These are phyloP conservation scores for Myzus persicae DNA, from an alignment of 1,140 invertebrate species.

Conservation along the genomic window DNA sequence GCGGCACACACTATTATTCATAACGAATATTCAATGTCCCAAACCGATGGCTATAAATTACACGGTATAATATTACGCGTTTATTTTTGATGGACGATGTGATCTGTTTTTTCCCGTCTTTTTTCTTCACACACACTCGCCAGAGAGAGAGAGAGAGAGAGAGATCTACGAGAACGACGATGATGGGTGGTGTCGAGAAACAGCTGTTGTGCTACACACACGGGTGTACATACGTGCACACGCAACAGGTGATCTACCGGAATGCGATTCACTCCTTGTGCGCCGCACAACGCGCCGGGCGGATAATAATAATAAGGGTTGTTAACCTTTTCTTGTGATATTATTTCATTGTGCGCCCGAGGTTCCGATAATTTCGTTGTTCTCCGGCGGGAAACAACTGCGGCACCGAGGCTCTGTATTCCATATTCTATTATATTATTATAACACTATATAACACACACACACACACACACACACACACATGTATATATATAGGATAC, in stretches of 20 bases:
- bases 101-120: not conserved
- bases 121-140: not conserved
- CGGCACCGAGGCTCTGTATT: not conserved
- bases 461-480: too few relatives aligned
- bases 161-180: not conserved
- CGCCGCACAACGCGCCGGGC: not conserved
- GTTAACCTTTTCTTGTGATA: slow-evolving; percentile 38
- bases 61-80: not conserved
- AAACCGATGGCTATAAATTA: not conserved
- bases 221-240: not conserved
- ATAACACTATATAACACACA: not conserved
- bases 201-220: not conserved
- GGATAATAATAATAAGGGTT: slow-evolving; percentile 37
- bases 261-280: slow-evolving; percentile 36
- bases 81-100: not conserved
- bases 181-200: not conserved
- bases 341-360: not conserved
- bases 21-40: not conserved
- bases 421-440: not conserved
- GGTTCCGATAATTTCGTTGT: not conserved
- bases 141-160: not conserved
- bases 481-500: too few relatives aligned
- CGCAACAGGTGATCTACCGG: slow-evolving; percentile 53
- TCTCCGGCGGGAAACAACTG: not conserved
- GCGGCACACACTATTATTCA: not conserved